Evolutionary conservation across 37 sponge, comb jelly and placozoan genomes (phyloP).

Genomic region (Halichondria panicea): DNA sequence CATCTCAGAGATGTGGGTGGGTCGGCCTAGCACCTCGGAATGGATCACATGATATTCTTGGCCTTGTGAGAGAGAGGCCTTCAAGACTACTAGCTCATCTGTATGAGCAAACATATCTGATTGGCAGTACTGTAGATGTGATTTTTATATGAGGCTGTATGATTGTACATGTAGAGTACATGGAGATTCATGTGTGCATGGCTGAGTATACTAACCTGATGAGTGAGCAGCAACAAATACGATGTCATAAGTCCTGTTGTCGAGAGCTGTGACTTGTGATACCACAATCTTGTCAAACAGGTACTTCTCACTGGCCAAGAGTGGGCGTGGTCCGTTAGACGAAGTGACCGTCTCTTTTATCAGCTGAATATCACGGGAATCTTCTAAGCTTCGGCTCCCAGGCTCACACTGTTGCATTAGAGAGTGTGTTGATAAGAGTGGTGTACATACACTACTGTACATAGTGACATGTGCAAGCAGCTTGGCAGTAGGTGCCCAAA

Average conservation of each 20-base stretch:
- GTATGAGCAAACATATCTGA: not conserved
- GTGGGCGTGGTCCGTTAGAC: constrained; percentile 1
- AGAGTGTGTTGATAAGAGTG: not conserved
- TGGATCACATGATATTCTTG: not conserved
- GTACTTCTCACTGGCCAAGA: constrained; percentile 21
- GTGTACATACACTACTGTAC: too few species aligned
- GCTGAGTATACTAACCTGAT: constrained; percentile 13
- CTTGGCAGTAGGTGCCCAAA: too few species aligned
- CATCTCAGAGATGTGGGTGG: constrained; percentile 10
- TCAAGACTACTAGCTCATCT: not conserved
- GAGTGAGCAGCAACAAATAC: constrained; percentile 53
- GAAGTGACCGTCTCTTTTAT: constrained; percentile 21
- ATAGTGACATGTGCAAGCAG: too few species aligned
- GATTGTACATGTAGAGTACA: not conserved
- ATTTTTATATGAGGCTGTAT: not conserved
- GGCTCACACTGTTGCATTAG: constrained; percentile 19
- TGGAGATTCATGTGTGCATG: not conserved
- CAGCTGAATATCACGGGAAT: constrained; percentile 28
- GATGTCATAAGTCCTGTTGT: constrained; percentile 32
- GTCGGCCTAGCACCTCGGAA: not conserved
- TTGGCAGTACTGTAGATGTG: not conserved
- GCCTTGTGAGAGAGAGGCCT: not conserved
- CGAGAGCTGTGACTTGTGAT: constrained; percentile 23
- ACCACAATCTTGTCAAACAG: constrained; percentile 63
- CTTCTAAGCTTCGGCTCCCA: constrained; percentile 17